These are phyloP conservation scores for Dasyurus viverrinus DNA, from an alignment of 2,113 vertebrate genomes.

Conservation along the genomic window DNA sequence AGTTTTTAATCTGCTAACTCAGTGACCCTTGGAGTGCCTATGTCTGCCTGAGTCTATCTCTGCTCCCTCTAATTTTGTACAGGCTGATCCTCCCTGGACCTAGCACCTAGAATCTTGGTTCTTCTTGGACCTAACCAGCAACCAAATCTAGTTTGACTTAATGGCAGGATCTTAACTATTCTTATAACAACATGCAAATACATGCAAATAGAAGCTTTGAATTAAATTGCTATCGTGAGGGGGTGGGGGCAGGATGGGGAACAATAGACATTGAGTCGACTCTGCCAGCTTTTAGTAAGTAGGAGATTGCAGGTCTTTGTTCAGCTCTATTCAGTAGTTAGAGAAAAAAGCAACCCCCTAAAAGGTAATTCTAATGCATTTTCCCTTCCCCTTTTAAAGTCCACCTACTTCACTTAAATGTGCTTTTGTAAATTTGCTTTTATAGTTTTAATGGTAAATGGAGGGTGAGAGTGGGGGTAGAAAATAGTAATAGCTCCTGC, in stretches of 20 bases:
- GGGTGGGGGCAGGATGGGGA: background rate
- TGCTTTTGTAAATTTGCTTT: background rate
- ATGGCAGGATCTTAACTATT: background rate
- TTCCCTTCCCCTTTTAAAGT: background rate
- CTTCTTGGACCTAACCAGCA: background rate
- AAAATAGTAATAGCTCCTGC: background rate
- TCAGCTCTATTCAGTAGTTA: background rate
- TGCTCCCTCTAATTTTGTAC: background rate
- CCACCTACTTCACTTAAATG: background rate
- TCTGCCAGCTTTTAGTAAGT: background rate
- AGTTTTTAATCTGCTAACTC: background rate
- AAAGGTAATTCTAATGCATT: background rate
- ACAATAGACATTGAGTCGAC: background rate
- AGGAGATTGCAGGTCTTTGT: background rate
- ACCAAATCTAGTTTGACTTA: background rate
- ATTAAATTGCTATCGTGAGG: background rate
- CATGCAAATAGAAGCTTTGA: background rate
- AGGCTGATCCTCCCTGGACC: background rate
- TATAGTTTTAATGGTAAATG: background rate
- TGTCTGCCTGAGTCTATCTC: background rate
- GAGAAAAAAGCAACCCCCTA: background rate
- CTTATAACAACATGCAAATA: background rate
- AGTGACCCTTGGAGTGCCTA: background rate
- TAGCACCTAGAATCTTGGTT: background rate
- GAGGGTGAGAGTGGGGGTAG: background rate